Base-by-base conservation (phyloP, 2,888 invertebrate species). In the Stenolophus ochropezus region DNA sequence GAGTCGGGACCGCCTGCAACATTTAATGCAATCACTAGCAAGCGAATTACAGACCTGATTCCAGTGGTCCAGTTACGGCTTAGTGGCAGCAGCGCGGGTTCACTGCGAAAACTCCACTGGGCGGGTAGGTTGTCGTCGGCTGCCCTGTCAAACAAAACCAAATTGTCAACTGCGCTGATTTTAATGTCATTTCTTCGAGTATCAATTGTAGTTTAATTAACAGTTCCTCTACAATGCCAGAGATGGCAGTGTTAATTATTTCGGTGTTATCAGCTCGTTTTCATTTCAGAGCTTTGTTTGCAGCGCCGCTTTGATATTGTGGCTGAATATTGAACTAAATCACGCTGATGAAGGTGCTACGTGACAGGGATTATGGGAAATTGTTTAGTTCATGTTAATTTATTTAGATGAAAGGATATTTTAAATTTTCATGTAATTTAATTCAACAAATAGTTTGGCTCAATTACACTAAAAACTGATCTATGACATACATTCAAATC, bases 121-220 rank as follows among this genome's bases (percentile, higher is more conserved):
- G 82, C 84, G 82, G 80, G 83, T 84, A 82, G 79, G 82, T 78
- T 83, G 82, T 82, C 83, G 80, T 82, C 74, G 73, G 83, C 58
- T 82, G 82, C 81, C 84, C 84, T 86, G 85, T 84, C 84, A 85
- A 83, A 85, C 84, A 86, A 85, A 85, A 84, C 85, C 81, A 83
- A 84, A 82, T 83, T 84, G 85, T 85, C 76, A 83, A 82, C 82
- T 21, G 47, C 49, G 20, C 23, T 73, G 76, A 58, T 56, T 76
- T 76, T 56, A 76, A 76, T 76, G 76, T 53, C 42, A 58, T 76
- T 76, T 76, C 76, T 76, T 76, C 56, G 76, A 76, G 76, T 76
- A 76, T 76, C 76, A 53, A 76, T 76, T 76, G 56, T 76, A 33
- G 76, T 76, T 76, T 76, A 76, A 76, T 76, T 76, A 76, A 76